Evolutionary conservation across 2,113 vertebrate genomes (phyloP), one percentile per base, ranked within the genome.

Genomic region (Ptychochromis oligacanthus): DNA sequence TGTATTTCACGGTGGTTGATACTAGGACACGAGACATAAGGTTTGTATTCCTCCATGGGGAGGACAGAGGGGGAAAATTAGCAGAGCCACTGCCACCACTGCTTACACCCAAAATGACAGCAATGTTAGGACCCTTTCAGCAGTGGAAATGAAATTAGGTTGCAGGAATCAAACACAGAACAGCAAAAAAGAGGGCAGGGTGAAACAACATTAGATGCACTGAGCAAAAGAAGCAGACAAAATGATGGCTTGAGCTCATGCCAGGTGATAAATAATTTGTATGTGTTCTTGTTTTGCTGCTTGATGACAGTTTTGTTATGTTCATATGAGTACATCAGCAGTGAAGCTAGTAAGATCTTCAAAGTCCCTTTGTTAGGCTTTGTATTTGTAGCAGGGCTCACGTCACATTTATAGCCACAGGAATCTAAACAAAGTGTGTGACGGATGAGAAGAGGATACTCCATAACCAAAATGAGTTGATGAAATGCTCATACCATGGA

Each of bases 131-230:
- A 62, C 7, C 46, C 87, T 91, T 80, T 87, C 70, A 61, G 88
- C 31, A 3, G 20, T 77, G 77, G 62, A 86, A 85, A 93, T 89
- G 77, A 75, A 93, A 92, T 92, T 81, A 85, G 80, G 74, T 31
- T 67, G 81, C 59, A 77, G 46, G 59, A 89, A 87, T 87, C 70
- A 81, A 84, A 90, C 74, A 38, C 49, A 74, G 57, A 79, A 83
- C 56, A 31, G 49, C 22, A 81, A 81, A 56, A 56, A 24, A 74
- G 55, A 38, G 55, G 62, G 24, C 20, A 88, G 67, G 58, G 12
- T 36, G 13, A 84, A 64, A 77, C 61, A 74, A 65, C 65, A 75
- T 57, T 28, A 77, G 64, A 75, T 74, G 79, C 46, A 46, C 36
- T 31, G 38, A 85, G 40, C 49, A 67, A 49, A 36, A 46, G 46